Evolutionary conservation across 2,888 invertebrate genomes (phyloP), one percentile per base, ranked within the genome.

Genomic region (Helobdella robusta): DNA sequence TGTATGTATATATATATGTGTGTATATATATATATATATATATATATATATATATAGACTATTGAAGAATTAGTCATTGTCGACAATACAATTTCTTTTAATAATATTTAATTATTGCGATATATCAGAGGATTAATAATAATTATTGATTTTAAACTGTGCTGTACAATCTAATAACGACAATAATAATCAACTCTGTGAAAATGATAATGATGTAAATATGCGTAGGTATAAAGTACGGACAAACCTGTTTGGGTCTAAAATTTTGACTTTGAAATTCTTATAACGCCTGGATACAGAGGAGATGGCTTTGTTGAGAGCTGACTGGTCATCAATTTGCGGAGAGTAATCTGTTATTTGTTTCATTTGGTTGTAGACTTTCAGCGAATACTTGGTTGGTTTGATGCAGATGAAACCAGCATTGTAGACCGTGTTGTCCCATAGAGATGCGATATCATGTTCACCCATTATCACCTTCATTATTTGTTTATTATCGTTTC

Each of bases 331-430:
- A 30, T 68, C 68, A 28, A 52, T 56, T n/a, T 20, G 46, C 11
- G 34, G 40, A 28, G 56, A 48, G 59, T 23, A 20, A 28, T 48
- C 59, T 18, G 66, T 63, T 23, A 67, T 59, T 18, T 48, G 25
- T 30, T 63, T 46, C 32, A 68, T 56, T 23, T 61, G 30, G 40
- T 54, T 40, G 52, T 68, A 68, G 30, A 68, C 40, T 50, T 36
- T 46, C 34, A 36, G 52, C 15, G 58, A 34, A 25, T 30, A 40
- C 40, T 25, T 28, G 5, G 63, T 65, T 25, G 68, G 67, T 28
- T 52, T 61, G 28, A 68, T 56, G 54, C 65, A 32, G 25, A 64
- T 23, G 63, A 67, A 68, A 11, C 68, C 67, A 1, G 66, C 67
- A 52, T 68, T 68, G 56, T 66, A 59, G 23, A 34, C 62, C 30